Conservation (phyloP, 2,797 vertebrate genomes). For the Muscicapa comitata region DNA sequence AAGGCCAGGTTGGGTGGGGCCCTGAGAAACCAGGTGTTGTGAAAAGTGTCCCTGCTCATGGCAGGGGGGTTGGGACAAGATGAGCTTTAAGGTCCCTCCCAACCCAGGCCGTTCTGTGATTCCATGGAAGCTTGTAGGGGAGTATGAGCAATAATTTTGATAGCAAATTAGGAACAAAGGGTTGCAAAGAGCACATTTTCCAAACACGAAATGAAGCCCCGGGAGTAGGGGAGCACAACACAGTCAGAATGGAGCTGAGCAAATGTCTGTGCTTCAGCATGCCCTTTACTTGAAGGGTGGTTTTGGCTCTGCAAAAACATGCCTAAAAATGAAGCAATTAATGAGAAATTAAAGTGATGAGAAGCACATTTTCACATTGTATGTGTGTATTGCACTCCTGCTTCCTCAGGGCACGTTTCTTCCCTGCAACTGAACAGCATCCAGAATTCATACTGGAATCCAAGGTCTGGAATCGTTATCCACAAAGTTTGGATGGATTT, state of each 20-base stretch:
- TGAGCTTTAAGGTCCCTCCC: background rate
- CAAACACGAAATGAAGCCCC: rapidly evolving
- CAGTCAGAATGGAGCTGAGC: background rate
- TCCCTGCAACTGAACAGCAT: background rate
- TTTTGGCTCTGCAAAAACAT: background rate
- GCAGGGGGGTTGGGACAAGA: rapidly evolving
- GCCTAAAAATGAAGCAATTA: background rate
- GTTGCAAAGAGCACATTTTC: background rate
- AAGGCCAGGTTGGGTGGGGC: background rate
- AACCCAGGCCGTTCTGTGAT: background rate
- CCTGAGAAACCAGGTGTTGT: background rate
- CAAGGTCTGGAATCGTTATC: background rate
- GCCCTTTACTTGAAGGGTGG: background rate
- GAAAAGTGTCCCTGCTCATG: background rate
- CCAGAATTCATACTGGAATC: background rate
- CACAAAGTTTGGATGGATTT: background rate
- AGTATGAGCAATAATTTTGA: background rate
- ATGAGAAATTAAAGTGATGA: background rate
- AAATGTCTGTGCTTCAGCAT: background rate
- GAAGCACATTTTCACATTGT: background rate
- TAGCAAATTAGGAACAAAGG: background rate
- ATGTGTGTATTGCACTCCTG: background rate
- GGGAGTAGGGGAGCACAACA: rapidly evolving
- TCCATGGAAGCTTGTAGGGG: background rate
- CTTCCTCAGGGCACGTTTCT: background rate